These are phyloP conservation scores for Campopleginae sp. DNA, from an alignment of 2,888 invertebrate genomes.

Conservation along the genomic window DNA sequence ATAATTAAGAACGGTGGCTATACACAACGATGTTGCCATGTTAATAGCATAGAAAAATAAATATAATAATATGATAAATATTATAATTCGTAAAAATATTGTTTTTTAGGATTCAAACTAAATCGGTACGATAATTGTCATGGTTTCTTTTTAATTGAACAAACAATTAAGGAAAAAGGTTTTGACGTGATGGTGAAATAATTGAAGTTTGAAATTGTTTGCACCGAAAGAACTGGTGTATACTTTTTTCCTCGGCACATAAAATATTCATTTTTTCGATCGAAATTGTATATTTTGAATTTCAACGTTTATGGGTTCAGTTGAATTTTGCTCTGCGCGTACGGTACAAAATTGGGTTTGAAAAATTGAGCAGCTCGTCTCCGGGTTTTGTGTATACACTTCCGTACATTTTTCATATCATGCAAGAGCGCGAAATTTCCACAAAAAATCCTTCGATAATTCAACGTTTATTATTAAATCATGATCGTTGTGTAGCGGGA, in stretches of 20 bases:
- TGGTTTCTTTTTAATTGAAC: too few relatives aligned
- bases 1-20: too few relatives aligned
- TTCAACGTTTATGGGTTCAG: not conserved
- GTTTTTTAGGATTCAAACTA: too few relatives aligned
- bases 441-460: not conserved
- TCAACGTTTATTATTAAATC: not conserved
- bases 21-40: too few relatives aligned
- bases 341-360: not conserved
- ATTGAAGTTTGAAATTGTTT: not conserved
- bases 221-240: not conserved
- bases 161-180: not conserved
- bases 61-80: too few relatives aligned
- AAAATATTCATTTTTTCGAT: not conserved
- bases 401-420: not conserved
- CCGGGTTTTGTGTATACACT: not conserved
- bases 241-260: not conserved
- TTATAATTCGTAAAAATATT: too few relatives aligned
- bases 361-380: not conserved
- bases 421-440: not conserved
- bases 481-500: too few relatives aligned
- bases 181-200: not conserved
- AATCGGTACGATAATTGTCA: too few relatives aligned
- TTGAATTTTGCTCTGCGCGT: not conserved
- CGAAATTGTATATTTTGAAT: not conserved
- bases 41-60: too few relatives aligned